Evolutionary conservation across 2,797 vertebrate genomes (phyloP), one percentile per base, ranked within the genome.

Genomic region (Hydrocynus forskahlii): DNA sequence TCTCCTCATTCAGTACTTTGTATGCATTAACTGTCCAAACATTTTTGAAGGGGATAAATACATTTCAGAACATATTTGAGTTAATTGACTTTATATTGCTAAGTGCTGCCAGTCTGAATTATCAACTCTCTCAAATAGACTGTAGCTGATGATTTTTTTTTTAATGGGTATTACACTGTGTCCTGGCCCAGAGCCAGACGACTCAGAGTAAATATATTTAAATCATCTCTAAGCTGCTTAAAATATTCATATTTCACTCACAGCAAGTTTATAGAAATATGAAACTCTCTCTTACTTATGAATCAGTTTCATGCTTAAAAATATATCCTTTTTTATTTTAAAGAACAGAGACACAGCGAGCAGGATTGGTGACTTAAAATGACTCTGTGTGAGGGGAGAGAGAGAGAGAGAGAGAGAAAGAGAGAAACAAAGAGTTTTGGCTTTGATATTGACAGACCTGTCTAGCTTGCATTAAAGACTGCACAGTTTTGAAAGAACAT

Each of bases 141-240:
- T 95, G 94, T 92, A 91, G 92, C 92, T 90, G 92, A 90, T 91
- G 91, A 88, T 90, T 92, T 91, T 96, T 96, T 64, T 64, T 64
- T 80, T 70, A 59, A 92, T 94, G 92, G 89, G 90, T 92, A 93
- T 95, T 95, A 94, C 88, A 90, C 89, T 91, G 89, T 91, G 91
- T 92, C 91, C 93, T 97, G 95, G 93, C 92, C 92, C 87, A 86
- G 91, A 93, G 95, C 95, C 95, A 95, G 88, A 89, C 88, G 91
- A 94, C 94, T 92, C 92, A 88, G 84, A 92, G 91, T 94, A 96
- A 97, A 97, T 96, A 95, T 95, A 95, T 97, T 97, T 94, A 96
- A 97, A 96, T 96, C 92, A 94, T 92, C 92, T 90, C 90, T 96
- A 96, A 96, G 94, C 95, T 95, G 91, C 93, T 97, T 97, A 96